Conservation (phyloP, 2,113 vertebrate genomes). For the Pituophis catenifer region DNA sequence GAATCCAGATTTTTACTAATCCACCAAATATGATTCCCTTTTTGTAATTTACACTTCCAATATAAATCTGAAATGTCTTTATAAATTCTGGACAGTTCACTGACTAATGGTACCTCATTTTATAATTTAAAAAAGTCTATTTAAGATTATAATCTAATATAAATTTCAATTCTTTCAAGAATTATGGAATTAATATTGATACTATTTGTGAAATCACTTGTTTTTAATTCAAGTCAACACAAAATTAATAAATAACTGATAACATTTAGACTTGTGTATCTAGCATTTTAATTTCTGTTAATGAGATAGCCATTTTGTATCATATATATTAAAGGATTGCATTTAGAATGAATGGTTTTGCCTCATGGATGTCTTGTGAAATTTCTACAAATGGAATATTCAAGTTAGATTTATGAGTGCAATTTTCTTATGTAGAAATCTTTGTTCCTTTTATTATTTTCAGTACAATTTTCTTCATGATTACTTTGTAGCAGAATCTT, state of each 20-base stretch:
- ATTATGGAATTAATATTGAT: neutral
- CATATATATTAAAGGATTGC: constrained; percentile 37
- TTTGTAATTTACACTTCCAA: neutral
- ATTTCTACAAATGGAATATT: constrained; percentile 39
- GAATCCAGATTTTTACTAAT: neutral
- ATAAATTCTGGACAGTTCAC: neutral
- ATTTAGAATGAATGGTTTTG: constrained; percentile 38
- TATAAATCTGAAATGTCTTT: neutral
- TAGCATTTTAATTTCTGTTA: constrained; percentile 25
- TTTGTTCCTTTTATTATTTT: neutral
- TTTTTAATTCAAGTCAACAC: constrained; percentile 35
- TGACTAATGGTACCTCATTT: neutral
- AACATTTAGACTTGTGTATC: constrained; percentile 25
- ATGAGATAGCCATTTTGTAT: constrained; percentile 33
- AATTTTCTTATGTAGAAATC: constrained; percentile 17
- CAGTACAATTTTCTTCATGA: neutral
- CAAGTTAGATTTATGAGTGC: constrained; percentile 20
- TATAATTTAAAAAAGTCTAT: neutral
- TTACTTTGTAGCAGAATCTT: neutral
- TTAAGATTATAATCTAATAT: neutral
- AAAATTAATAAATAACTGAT: constrained; percentile 41
- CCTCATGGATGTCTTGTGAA: constrained; percentile 23
- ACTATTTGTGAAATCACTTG: constrained; percentile 24
- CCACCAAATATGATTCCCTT: neutral
- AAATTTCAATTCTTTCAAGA: neutral